Conservation (phyloP, 2,113 vertebrate genomes). For the Tor tambroides region DNA sequence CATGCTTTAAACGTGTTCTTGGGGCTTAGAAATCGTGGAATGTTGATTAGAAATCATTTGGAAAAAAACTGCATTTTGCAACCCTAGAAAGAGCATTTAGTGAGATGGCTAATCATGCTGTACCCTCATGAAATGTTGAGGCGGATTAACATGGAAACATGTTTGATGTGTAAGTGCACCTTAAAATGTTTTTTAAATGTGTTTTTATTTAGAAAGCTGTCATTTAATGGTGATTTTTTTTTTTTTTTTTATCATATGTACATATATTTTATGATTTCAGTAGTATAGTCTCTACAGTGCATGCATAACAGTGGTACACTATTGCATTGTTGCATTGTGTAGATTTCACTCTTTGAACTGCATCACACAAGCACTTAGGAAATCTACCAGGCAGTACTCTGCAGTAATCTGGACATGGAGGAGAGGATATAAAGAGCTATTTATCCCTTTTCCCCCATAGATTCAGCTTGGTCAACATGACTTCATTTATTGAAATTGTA, state of each 20-base stretch:
- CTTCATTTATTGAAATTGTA: not conserved
- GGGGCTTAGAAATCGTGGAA: not conserved
- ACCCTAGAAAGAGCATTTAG: not conserved
- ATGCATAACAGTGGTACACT: not conserved
- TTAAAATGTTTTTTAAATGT: slow-evolving; percentile 71
- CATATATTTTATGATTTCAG: slow-evolving; percentile 36
- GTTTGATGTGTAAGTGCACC: slow-evolving; percentile 63
- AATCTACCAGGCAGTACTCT: slow-evolving; percentile 24
- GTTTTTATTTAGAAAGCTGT: slow-evolving; percentile 52
- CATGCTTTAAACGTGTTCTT: not conserved
- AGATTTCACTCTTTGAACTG: slow-evolving; percentile 30
- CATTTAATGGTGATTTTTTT: not conserved
- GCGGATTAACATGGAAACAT: slow-evolving; percentile 32
- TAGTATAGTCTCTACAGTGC: slow-evolving; percentile 28
- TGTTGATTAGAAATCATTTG: not conserved
- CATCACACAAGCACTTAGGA: slow-evolving; percentile 54
- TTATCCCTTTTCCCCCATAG: not conserved
- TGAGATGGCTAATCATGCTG: slow-evolving; percentile 8
- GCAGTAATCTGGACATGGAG: slow-evolving; percentile 19
- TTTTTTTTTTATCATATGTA: slow-evolving; percentile 56
- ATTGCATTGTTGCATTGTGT: slow-evolving; percentile 18
- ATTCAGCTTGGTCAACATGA: not conserved
- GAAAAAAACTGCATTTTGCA: not conserved
- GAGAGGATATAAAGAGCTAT: not conserved
- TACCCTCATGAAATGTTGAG: slow-evolving; percentile 14